These are phyloP conservation scores for Marmota monax DNA, from an alignment of 2,113 vertebrate genomes.

Conservation along the genomic window DNA sequence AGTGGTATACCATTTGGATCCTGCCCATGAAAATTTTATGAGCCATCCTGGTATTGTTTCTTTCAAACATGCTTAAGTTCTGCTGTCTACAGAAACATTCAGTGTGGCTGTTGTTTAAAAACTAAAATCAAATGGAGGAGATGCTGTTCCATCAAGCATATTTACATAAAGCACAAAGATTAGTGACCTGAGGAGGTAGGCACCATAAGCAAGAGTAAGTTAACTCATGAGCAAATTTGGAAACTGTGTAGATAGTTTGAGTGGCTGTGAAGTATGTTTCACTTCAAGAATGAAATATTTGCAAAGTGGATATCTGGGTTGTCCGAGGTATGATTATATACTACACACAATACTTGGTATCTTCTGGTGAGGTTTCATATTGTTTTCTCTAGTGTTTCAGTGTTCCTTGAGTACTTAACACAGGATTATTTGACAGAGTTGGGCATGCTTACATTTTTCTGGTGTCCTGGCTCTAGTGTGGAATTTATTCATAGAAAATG, in stretches of 20 bases:
- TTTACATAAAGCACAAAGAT: constrained; percentile 35
- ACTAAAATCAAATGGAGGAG: background rate
- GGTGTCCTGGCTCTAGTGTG: background rate
- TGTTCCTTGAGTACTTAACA: background rate
- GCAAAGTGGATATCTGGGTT: background rate
- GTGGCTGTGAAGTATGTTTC: background rate
- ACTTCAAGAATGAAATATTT: background rate
- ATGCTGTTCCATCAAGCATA: background rate
- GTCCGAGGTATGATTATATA: background rate
- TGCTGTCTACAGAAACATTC: background rate
- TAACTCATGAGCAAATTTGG: background rate
- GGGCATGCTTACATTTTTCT: background rate
- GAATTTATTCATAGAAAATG: background rate
- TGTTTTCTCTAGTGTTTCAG: background rate
- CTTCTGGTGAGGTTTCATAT: background rate
- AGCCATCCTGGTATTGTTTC: background rate
- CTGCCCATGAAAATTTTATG: background rate
- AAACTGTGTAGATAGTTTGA: background rate
- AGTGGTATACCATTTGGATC: background rate
- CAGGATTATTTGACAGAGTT: background rate
- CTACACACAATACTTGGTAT: background rate
- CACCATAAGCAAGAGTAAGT: background rate
- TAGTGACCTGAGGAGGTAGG: background rate
- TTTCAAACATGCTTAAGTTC: constrained; percentile 2
- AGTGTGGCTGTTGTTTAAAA: constrained; percentile 26